These are phyloP conservation scores for Atta cephalotes DNA, from an alignment of 1,140 invertebrate genomes.

Conservation along the genomic window DNA sequence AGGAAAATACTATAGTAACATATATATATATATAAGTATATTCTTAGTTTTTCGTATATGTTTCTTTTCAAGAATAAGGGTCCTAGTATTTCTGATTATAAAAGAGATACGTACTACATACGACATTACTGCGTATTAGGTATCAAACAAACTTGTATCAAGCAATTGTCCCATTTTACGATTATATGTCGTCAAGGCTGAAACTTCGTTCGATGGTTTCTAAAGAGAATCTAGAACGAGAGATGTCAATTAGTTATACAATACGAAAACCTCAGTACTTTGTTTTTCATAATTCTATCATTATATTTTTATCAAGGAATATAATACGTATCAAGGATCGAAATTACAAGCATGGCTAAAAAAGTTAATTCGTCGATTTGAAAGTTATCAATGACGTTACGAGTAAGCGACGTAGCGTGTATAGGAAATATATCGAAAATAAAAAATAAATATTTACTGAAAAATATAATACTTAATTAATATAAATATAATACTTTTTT, in stretches of 20 bases:
- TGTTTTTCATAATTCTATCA: not conserved
- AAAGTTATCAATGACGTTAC: not conserved
- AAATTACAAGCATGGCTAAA: not conserved
- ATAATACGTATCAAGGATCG: not conserved
- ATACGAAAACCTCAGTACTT: conserved; percentile 31
- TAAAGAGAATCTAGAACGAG: conserved; percentile 21
- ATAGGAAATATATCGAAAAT: not conserved
- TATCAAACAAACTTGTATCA: conserved; percentile 17
- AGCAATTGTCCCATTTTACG: conserved; percentile 20
- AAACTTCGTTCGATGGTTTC: conserved; percentile 30
- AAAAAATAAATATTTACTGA: not conserved
- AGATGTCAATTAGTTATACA: conserved; percentile 37
- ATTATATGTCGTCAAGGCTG: conserved; percentile 35
- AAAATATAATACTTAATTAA: not conserved
- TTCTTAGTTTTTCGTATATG: too few relatives aligned
- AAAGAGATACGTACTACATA: not conserved
- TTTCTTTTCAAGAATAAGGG: too few relatives aligned
- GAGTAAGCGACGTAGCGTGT: not conserved
- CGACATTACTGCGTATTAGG: not conserved
- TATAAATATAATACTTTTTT: not conserved
- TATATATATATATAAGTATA: too few relatives aligned
- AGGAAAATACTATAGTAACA: too few relatives aligned
- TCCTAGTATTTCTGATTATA: not conserved
- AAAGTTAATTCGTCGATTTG: not conserved
- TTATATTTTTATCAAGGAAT: not conserved